phyloP scores from a whole-genome alignment of 30 jellyfish, hydroid and myxozoan genomes.

The Sanderia malayensis region DNA sequence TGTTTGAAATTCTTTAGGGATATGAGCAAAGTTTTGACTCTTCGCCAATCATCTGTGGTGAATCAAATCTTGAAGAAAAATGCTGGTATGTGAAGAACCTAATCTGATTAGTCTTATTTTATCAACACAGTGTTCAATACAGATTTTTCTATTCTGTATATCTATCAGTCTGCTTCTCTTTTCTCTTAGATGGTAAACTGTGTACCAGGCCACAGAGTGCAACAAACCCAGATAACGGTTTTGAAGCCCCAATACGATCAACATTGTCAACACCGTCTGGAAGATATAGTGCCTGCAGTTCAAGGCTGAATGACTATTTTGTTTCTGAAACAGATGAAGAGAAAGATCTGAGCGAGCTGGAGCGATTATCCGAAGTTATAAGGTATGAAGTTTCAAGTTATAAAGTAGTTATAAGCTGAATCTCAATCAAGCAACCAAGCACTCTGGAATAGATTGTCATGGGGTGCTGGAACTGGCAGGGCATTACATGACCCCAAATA shows the following conservation, averaged over 20 bases:
- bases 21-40: neutral
- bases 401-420: too few species aligned
- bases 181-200: neutral
- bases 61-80: neutral
- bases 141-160: too few species aligned
- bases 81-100: neutral
- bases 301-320: constrained; percentile 32
- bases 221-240: constrained; percentile 21
- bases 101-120: too few species aligned
- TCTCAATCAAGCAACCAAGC: too few species aligned
- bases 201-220: constrained; percentile 46
- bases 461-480: too few species aligned
- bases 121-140: too few species aligned
- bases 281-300: constrained; percentile 29
- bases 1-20: neutral
- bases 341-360: constrained; percentile 20
- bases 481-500: too few species aligned
- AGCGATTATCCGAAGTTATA: constrained; percentile 24
- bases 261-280: constrained; percentile 11
- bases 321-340: neutral
- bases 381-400: constrained; percentile 35
- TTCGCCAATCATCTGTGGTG: neutral
- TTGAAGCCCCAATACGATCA: constrained; percentile 41
- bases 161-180: too few species aligned
- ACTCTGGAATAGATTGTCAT: too few species aligned